Evolutionary conservation across 2,113 vertebrate species (phyloP).

Genomic region (Aepyceros melampus): DNA sequence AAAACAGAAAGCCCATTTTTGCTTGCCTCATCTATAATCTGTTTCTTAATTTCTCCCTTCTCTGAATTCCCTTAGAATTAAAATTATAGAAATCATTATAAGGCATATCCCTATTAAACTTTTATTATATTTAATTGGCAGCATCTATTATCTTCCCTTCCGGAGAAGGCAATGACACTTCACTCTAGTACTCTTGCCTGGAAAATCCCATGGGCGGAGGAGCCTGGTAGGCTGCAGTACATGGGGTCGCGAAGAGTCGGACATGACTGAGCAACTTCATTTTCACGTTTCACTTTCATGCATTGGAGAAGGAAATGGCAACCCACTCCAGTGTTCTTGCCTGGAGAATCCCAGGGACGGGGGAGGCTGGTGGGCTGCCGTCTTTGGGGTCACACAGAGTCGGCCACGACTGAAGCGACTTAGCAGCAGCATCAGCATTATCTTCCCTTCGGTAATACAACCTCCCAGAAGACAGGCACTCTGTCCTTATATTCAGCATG

Average conservation of each 20-base stretch:
- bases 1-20: not conserved
- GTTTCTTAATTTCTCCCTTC: not conserved
- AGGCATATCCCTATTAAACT: not conserved
- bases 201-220: too few species aligned
- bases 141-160: not conserved
- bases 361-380: too few species aligned
- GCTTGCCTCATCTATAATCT: not conserved
- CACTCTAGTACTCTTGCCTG: too few species aligned
- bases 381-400: too few species aligned
- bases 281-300: too few species aligned
- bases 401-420: fast-evolving
- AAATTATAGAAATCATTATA: not conserved
- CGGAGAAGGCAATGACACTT: too few species aligned
- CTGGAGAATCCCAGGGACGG: too few species aligned
- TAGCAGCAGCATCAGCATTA: too few species aligned
- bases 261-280: fast-evolving
- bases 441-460: not conserved
- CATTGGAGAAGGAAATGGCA: too few species aligned
- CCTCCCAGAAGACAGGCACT: not conserved
- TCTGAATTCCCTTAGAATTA: not conserved
- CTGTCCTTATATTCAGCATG: not conserved
- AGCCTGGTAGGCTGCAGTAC: too few species aligned
- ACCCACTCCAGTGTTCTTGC: too few species aligned
- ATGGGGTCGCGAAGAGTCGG: fast-evolving
- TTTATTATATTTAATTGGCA: not conserved